Base-by-base conservation (phyloP, 2,113 vertebrate genomes). In the Tor tambroides region DNA sequence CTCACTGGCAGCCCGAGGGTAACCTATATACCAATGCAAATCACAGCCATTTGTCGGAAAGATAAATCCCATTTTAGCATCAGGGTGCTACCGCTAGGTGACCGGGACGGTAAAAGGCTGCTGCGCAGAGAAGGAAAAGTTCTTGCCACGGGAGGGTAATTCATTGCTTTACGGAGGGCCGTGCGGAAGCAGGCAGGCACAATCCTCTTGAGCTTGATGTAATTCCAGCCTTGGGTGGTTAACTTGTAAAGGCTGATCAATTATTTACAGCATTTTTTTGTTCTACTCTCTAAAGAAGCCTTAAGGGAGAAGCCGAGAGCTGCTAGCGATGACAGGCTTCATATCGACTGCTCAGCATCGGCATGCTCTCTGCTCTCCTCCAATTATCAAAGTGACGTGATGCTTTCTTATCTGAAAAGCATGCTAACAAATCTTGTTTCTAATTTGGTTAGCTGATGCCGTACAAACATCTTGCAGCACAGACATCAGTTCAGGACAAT, bases 1-100 rank as follows among this genome's bases (percentile, higher is more conserved):
- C 86, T 89, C n/a, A 77, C 88, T 59, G 92, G 88, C 92, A 91
- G 92, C 94, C 93, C 4, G 30, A 87, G 91, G 94, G 91, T 88
- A 88, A 86, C 87, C 88, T 91, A 92, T 91, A 90, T 85, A 93
- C 91, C 87, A 87, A 95, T 95, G 94, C 93, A 95, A 94, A 95
- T 94, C 87, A 89, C 76, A 80, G 85, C 86, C 89, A 87, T 91
- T 92, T 93, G 94, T 93, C 92, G 90, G 91, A 88, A 91, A 92
- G 91, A 92, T 88, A 88, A 91, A 94, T 91, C 89, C 90, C 85
- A 51, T 88, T 35, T 84, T 71, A 61, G 69, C 78, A 75, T 30
- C 46, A 32, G 49, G 65, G 38, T 82, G 90, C 91, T 89, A 90
- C 90, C 75, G 90, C 87, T 83, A 90, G 89, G 88, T 91, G 93